phyloP scores from a whole-genome alignment of 1,140 invertebrate species.

The Drosophila kepulauana region DNA sequence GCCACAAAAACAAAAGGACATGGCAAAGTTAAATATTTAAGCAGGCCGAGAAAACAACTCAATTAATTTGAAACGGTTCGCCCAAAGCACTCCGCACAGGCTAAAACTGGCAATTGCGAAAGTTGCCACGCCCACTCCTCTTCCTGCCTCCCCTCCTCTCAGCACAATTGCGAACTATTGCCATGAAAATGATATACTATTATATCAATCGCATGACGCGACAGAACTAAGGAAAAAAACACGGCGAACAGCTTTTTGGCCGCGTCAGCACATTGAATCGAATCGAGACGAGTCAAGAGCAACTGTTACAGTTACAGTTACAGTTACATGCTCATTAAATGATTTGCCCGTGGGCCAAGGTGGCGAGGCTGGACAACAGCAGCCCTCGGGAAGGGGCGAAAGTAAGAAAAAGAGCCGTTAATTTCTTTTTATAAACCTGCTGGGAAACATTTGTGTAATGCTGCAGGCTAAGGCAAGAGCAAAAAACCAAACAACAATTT shows the following conservation, averaged over 20 bases:
- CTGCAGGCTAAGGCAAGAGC: slow-evolving; percentile 27
- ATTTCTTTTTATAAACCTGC: slow-evolving; percentile 85
- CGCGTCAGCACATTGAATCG: slow-evolving; percentile 48
- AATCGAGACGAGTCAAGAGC: background rate
- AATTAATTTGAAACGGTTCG: slow-evolving; percentile 78
- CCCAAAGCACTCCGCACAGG: slow-evolving; percentile 11
- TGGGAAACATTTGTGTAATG: slow-evolving; percentile 79
- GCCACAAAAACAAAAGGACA: slow-evolving; percentile 57
- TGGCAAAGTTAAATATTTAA: slow-evolving; percentile 80
- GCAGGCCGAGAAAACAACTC: slow-evolving; percentile 76
- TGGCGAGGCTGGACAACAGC: background rate
- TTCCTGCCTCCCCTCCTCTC: background rate
- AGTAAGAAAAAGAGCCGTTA: slow-evolving; percentile 72
- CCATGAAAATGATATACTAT: slow-evolving; percentile 42
- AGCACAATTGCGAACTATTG: background rate
- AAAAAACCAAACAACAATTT: slow-evolving; percentile 1
- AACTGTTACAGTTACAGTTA: slow-evolving; percentile 40
- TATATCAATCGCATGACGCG: slow-evolving; percentile 56
- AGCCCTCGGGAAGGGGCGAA: background rate
- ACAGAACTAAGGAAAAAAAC: slow-evolving; percentile 20
- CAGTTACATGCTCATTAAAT: slow-evolving; percentile 83
- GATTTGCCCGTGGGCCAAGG: slow-evolving; percentile 50
- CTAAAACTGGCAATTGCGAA: slow-evolving; percentile 37
- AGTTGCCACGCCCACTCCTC: slow-evolving; percentile 1
- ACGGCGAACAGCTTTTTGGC: slow-evolving; percentile 43